Base-by-base conservation (phyloP, 2,113 vertebrate species). In the Anoura caudifer region DNA sequence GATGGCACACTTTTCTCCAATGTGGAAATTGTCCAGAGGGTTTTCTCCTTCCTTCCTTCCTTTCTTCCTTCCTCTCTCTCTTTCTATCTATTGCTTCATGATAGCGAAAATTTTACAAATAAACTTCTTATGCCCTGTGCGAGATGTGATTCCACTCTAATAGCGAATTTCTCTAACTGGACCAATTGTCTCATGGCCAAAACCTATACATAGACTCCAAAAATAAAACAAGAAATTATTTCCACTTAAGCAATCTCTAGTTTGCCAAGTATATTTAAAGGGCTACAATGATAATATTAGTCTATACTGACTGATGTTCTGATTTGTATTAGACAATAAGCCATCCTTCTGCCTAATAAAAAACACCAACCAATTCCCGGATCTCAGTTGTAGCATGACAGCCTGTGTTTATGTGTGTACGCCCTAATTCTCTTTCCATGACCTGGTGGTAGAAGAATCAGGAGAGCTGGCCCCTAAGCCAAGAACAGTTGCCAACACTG, bases 181-280 rank as follows among this genome's bases (percentile, higher is more conserved):
- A 77, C 77, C 38, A 28, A 88, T 87, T 65, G 47, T 17, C 16
- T 72, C 80, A 47, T 67, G 45, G n/a, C 56, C 36, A 77, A 54
- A n/a, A 36, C 22, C 24, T 82, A 83, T 41, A 19, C 36, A 5
- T 31, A 79, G 36, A 26, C 69, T 54, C 47, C 54, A 73, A 93
- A 83, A 93, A 86, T 65, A 73, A 95, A 89, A 77, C 4, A 93
- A 84, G 11, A 88, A 70, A 45, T 79, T 45, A 81, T 83, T 90
- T 76, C 15, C 59, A 45, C 24, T 84, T 75, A 81, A 76, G 22
- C 28, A 84, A 76, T 59, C 22, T 81, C 41, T 83, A 9, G 28
- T 65, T 80, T 56, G 2, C 26, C 28, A 50, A 67, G 3, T 77
- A 16, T 92, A 81, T 73, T 50, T 80, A 54, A 28, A 90, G 7